These are phyloP conservation scores for Poliocrania exsul DNA, from an alignment of 2,797 vertebrate species.

Conservation along the genomic window DNA sequence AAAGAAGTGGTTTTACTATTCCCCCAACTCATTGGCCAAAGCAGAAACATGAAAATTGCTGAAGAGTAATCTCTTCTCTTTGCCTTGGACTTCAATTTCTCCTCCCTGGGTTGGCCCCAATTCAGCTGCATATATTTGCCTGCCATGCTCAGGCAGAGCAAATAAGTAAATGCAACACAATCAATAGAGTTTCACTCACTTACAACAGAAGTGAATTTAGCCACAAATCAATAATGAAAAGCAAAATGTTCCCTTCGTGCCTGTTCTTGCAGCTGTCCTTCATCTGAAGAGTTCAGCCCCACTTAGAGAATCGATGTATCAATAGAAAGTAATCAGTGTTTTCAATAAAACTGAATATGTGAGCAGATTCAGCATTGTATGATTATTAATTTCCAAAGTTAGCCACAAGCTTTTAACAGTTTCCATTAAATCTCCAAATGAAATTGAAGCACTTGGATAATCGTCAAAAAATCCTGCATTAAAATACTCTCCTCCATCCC, in stretches of 20 bases:
- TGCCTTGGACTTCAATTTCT: background rate
- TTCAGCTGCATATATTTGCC: background rate
- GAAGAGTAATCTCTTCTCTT: background rate
- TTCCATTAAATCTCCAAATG: constrained; percentile 43
- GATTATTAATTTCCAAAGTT: constrained; percentile 58
- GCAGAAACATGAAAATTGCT: background rate
- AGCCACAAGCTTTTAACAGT: constrained; percentile 46
- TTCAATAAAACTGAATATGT: constrained; percentile 67
- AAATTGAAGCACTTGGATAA: constrained; percentile 43
- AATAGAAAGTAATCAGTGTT: constrained; percentile 50
- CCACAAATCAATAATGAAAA: constrained; percentile 59
- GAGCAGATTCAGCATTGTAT: background rate
- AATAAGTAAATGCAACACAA: background rate
- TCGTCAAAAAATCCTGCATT: constrained; percentile 33
- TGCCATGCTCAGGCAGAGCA: background rate
- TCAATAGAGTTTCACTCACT: constrained; percentile 47
- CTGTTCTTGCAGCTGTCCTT: constrained; percentile 67
- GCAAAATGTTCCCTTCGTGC: constrained; percentile 62
- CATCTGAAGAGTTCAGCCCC: constrained; percentile 40
- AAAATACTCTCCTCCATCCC: background rate
- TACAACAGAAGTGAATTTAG: constrained; percentile 41
- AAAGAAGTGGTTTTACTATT: background rate
- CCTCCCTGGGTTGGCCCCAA: background rate
- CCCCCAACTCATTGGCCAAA: background rate
- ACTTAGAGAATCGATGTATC: constrained; percentile 71